These are phyloP conservation scores for Ochropleura plecta DNA, from an alignment of 2,888 invertebrate species.

Conservation along the genomic window DNA sequence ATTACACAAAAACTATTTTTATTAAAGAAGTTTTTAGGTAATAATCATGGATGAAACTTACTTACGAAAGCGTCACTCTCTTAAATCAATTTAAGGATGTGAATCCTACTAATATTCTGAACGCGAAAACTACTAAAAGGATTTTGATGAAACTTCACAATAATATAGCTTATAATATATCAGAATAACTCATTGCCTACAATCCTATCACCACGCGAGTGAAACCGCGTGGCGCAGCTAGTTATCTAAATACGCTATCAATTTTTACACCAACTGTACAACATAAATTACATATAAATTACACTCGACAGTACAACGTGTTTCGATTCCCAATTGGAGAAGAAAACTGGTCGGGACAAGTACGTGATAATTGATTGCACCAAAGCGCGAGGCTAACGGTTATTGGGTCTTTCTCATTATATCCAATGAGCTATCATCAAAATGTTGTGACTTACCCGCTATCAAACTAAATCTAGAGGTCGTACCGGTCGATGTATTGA, in stretches of 20 bases:
- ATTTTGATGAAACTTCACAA: too few species aligned
- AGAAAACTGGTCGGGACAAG: constrained; percentile 65
- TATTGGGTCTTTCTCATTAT: constrained; percentile 72
- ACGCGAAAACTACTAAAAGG: too few species aligned
- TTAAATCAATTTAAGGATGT: constrained; percentile 44
- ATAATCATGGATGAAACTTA: constrained; percentile 12
- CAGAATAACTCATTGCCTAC: too few species aligned
- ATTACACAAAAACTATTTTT: background rate
- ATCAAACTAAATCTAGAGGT: constrained; percentile 74
- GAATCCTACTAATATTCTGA: too few species aligned
- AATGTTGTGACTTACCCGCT: constrained; percentile 82
- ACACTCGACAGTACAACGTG: constrained; percentile 53
- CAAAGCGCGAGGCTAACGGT: constrained; percentile 69
- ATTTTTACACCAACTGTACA: constrained; percentile 56
- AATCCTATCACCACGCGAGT: too few species aligned
- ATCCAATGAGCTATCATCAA: constrained; percentile 77
- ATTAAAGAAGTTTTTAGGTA: constrained; percentile 1
- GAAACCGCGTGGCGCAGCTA: too few species aligned
- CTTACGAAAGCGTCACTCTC: constrained; percentile 15
- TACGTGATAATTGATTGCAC: constrained; percentile 79
- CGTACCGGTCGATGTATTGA: constrained; percentile 77
- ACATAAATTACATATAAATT: constrained; percentile 65
- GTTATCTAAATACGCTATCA: constrained; percentile 14
- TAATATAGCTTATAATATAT: too few species aligned
- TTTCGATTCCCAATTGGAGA: constrained; percentile 60